Conservation (phyloP, 2,113 vertebrate species). For the Redunca redunca region DNA sequence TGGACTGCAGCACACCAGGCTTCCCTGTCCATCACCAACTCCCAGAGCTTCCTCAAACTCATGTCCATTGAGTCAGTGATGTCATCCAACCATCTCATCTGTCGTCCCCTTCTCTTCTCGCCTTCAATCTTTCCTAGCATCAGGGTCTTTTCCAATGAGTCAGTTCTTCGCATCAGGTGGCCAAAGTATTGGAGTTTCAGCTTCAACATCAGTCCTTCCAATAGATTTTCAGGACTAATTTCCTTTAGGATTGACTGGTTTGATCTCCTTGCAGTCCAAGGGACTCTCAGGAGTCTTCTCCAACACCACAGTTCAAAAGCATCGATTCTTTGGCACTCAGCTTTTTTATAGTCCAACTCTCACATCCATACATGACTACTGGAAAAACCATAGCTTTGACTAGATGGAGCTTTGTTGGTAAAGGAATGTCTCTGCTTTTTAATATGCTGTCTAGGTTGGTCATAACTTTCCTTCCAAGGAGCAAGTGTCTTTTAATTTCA, state of each 20-base stretch:
- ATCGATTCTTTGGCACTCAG: neutral
- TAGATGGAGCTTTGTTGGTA: neutral
- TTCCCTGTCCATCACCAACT: neutral
- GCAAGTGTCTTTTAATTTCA: neutral
- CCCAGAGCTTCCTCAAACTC: neutral
- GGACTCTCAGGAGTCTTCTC: neutral
- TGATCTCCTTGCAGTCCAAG: neutral
- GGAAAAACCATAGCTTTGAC: neutral
- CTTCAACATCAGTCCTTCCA: neutral
- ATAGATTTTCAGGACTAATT: neutral
- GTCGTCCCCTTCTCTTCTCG: neutral
- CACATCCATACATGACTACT: neutral
- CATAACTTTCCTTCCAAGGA: neutral
- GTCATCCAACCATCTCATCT: neutral
- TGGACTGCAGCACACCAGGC: neutral
- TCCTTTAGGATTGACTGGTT: neutral
- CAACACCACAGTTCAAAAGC: neutral
- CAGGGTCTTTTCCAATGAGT: neutral
- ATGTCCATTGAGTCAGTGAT: neutral
- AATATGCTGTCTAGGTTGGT: neutral
- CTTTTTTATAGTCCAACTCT: neutral
- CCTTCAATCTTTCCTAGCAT: neutral
- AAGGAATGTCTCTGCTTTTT: neutral
- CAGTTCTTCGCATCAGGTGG: neutral
- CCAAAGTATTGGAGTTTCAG: neutral